Conservation (phyloP, 92 coral and sea anemone species). For the Nematostella vectensis region DNA sequence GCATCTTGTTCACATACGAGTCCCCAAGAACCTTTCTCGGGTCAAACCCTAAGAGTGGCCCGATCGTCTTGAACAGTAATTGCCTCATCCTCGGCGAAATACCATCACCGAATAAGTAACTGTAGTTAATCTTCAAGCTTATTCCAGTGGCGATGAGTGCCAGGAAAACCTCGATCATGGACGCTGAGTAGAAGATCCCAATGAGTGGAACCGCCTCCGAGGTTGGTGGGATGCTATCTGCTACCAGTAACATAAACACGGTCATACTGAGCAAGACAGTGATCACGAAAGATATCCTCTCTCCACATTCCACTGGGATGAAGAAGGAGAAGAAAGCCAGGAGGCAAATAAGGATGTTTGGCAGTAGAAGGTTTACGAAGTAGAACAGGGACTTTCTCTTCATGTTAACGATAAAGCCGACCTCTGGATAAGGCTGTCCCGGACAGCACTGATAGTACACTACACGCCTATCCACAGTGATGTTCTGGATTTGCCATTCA, state of each 20-base stretch:
- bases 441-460: constrained; percentile 26
- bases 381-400: constrained; percentile 40
- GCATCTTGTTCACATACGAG: neutral
- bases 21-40: constrained; percentile 10
- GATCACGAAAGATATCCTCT: constrained; percentile 46
- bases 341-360: constrained; percentile 44
- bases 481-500: constrained; percentile 39
- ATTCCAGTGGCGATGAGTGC: constrained; percentile 49
- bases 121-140: constrained; percentile 40
- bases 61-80: constrained; percentile 36
- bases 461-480: constrained; percentile 20
- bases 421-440: constrained; percentile 29
- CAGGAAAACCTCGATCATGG: constrained; percentile 42
- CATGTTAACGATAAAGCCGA: constrained; percentile 33
- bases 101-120: constrained; percentile 35
- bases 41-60: constrained; percentile 35
- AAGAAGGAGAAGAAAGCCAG: constrained; percentile 55
- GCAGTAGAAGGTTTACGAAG: constrained; percentile 35
- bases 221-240: constrained; percentile 53
- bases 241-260: constrained; percentile 44
- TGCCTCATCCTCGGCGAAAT: constrained; percentile 8
- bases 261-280: constrained; percentile 55
- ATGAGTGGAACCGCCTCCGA: constrained; percentile 53
- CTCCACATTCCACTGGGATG: constrained; percentile 57
- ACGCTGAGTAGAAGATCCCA: constrained; percentile 41